Evolutionary conservation across 2,888 invertebrate species (phyloP).

Genomic region (Sarcophaga subvicina): DNA sequence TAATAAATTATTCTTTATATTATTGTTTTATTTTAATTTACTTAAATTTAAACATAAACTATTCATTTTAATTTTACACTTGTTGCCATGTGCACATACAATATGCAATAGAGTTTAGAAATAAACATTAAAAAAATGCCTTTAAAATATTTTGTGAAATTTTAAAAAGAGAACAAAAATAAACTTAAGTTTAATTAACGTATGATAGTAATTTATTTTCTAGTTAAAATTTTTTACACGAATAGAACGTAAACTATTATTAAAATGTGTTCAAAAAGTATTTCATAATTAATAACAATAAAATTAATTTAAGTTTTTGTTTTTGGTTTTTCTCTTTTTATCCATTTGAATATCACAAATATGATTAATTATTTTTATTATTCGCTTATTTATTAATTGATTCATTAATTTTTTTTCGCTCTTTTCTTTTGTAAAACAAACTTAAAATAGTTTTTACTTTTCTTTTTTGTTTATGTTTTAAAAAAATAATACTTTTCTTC

Average conservation of each 20-base stretch:
- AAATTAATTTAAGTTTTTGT: neutral
- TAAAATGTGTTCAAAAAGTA: neutral
- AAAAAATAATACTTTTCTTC: constrained; percentile 26
- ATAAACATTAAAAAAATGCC: no score
- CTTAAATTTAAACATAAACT: neutral
- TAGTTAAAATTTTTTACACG: neutral
- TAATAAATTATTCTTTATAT: constrained; percentile 31
- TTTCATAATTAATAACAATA: neutral
- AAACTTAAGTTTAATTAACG: no score
- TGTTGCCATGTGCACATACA: no score
- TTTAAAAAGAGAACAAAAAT: no score
- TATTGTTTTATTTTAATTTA: constrained; percentile 25
- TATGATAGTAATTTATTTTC: no score
- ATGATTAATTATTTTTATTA: constrained; percentile 7
- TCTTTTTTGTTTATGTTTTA: neutral
- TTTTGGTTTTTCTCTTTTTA: neutral
- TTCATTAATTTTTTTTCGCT: neutral
- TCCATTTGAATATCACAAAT: constrained; percentile 26
- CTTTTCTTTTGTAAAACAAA: neutral
- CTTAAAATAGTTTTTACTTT: neutral
- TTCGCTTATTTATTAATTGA: neutral
- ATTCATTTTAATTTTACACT: no score
- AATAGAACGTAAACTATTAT: neutral
- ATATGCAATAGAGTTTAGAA: no score
- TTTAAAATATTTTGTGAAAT: no score